phyloP scores from a whole-genome alignment of 2,113 vertebrate species.

The Corydoras maculifer region DNA sequence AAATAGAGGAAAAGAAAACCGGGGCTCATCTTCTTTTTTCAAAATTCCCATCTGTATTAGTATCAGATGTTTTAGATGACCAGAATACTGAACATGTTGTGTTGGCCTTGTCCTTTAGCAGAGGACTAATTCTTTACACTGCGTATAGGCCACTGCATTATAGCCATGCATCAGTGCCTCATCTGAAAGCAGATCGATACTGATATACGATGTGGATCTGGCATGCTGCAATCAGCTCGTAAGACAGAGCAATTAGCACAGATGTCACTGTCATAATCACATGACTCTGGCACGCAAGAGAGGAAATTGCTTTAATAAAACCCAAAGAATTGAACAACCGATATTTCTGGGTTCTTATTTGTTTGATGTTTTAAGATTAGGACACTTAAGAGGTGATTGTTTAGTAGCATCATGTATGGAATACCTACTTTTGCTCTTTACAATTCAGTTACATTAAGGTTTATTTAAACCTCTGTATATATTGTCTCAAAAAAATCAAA shows the following conservation, averaged over 20 bases:
- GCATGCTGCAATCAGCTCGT: constrained; percentile 17
- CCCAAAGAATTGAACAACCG: neutral
- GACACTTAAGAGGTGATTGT: too few relatives aligned
- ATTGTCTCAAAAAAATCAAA: too few relatives aligned
- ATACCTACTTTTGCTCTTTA: too few relatives aligned
- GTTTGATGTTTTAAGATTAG: neutral
- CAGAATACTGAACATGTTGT: constrained; percentile 26
- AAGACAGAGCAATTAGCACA: constrained; percentile 34
- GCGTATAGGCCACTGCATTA: constrained; percentile 25
- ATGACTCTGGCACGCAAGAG: constrained; percentile 13
- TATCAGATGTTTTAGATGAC: constrained; percentile 1
- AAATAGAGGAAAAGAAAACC: too few relatives aligned
- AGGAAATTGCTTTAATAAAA: constrained; percentile 27
- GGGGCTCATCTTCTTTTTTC: neutral
- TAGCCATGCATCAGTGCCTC: constrained; percentile 22
- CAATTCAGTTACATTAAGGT: too few relatives aligned
- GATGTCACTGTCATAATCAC: constrained; percentile 29
- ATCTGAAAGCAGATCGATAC: constrained; percentile 35
- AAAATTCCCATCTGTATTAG: neutral
- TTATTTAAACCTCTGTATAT: too few relatives aligned
- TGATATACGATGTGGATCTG: constrained; percentile 27
- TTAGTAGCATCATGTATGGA: too few relatives aligned
- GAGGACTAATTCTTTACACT: constrained; percentile 24
- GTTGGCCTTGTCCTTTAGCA: constrained; percentile 24
- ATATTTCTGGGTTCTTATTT: neutral